Percentiles rank a stretch among this genome's conserved stretches.
These are phyloP conservation scores for Thunnus thynnus DNA, from an alignment of 2,113 vertebrate species.

Conservation along the genomic window DNA sequence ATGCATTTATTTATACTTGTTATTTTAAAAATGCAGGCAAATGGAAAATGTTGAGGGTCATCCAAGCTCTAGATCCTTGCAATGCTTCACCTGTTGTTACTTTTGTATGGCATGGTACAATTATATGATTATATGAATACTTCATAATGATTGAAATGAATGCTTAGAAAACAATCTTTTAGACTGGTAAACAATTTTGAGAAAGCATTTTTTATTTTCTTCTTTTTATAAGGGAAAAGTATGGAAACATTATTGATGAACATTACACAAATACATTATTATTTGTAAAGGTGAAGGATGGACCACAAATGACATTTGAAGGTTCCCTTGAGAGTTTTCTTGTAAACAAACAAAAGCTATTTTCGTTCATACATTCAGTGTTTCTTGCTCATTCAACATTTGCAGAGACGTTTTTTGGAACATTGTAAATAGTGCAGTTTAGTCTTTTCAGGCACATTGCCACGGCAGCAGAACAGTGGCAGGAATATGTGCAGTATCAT, in stretches of 20 bases:
- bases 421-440: too few relatives aligned
- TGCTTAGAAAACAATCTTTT: neutral
- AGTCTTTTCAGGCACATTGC: too few relatives aligned
- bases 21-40: slow-evolving; percentile 43
- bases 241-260: neutral
- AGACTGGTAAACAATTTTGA: too few relatives aligned
- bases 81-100: neutral
- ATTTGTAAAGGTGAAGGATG: neutral
- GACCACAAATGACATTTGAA: neutral
- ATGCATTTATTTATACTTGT: slow-evolving; percentile 18
- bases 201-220: too few relatives aligned
- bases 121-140: neutral
- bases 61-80: neutral
- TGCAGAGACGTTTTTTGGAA: too few relatives aligned
- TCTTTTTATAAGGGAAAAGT: neutral
- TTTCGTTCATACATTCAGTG: neutral
- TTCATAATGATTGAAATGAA: neutral
- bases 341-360: neutral
- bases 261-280: too few relatives aligned
- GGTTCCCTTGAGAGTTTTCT: neutral
- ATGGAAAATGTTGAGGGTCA: slow-evolving; percentile 30
- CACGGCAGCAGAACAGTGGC: too few relatives aligned
- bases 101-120: neutral
- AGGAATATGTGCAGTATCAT: too few relatives aligned
- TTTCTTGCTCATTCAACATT: too few relatives aligned